These are phyloP conservation scores for Ophiothrix spiculata DNA, from an alignment of 35 echinoderm and acorn worm species.

Conservation along the genomic window DNA sequence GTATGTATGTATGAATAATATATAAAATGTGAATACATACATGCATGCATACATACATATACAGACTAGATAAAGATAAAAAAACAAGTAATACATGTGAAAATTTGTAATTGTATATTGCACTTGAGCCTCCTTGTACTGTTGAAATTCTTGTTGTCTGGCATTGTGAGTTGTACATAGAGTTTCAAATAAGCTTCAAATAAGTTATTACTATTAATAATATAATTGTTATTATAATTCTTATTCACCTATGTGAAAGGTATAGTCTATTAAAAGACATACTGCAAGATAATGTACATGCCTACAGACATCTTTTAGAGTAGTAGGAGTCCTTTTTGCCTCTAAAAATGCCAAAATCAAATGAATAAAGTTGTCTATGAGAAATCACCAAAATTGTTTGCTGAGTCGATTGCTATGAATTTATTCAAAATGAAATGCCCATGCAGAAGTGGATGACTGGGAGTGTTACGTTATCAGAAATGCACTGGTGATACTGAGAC, in stretches of 20 bases:
- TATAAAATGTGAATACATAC: neutral
- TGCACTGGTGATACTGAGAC: no score
- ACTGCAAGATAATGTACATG: neutral
- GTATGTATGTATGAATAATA: neutral
- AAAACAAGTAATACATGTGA: constrained; percentile 1
- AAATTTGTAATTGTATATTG: constrained; percentile 10
- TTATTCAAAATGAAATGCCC: no score
- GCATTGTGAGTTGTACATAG: neutral
- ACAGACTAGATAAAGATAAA: neutral
- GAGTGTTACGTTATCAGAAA: no score
- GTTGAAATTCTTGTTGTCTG: constrained; percentile 5
- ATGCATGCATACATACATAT: neutral
- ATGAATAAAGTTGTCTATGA: neutral
- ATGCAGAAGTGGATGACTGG: no score
- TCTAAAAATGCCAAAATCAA: constrained; percentile 14
- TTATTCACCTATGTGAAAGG: constrained; percentile 1
- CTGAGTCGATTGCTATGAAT: no score
- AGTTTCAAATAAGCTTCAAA: neutral
- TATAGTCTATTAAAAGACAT: neutral
- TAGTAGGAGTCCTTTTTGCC: constrained; percentile 9
- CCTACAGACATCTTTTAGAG: neutral
- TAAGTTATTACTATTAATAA: constrained; percentile 1
- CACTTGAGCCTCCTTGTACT: neutral
- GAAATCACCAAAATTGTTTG: neutral
- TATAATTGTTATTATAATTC: neutral